phyloP scores from a whole-genome alignment of 2,113 vertebrate genomes.

The Gobio gobio region DNA sequence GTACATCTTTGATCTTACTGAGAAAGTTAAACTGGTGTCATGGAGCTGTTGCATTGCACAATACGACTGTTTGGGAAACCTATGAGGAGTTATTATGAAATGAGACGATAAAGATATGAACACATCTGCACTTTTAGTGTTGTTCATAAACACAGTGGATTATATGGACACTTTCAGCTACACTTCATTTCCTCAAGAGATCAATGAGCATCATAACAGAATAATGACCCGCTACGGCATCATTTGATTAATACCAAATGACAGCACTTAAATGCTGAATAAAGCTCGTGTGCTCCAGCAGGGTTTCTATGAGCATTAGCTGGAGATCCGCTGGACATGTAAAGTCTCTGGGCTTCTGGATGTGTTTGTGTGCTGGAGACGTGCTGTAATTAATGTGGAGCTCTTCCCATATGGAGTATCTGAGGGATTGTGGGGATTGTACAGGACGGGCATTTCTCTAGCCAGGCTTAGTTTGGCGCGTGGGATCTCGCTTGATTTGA shows the following conservation, averaged over 20 bases:
- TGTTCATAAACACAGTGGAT: neutral
- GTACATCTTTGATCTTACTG: too few relatives aligned
- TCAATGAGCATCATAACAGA: neutral
- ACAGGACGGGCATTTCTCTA: slow-evolving; percentile 54
- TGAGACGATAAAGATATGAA: neutral
- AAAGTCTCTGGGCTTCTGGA: neutral
- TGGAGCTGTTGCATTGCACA: neutral
- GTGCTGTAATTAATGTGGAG: slow-evolving; percentile 66
- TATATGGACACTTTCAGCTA: neutral
- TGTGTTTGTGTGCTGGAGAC: slow-evolving; percentile 3
- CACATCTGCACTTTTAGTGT: neutral
- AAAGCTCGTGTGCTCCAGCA: neutral
- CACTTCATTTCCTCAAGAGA: neutral
- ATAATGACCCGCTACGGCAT: neutral
- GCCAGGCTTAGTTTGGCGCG: slow-evolving; percentile 56
- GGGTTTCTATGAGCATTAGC: neutral
- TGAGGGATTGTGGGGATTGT: slow-evolving; percentile 58
- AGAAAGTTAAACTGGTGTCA: too few relatives aligned
- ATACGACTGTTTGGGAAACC: neutral
- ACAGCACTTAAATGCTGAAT: neutral
- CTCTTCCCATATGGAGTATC: slow-evolving; percentile 58
- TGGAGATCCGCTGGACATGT: neutral
- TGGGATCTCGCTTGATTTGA: slow-evolving; percentile 63
- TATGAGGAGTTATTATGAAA: neutral
- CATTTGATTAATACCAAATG: neutral